Percentiles rank a stretch among this genome's conserved stretches.
Conservation (phyloP, 2,888 invertebrate genomes). For the Polyommatus icarus region DNA sequence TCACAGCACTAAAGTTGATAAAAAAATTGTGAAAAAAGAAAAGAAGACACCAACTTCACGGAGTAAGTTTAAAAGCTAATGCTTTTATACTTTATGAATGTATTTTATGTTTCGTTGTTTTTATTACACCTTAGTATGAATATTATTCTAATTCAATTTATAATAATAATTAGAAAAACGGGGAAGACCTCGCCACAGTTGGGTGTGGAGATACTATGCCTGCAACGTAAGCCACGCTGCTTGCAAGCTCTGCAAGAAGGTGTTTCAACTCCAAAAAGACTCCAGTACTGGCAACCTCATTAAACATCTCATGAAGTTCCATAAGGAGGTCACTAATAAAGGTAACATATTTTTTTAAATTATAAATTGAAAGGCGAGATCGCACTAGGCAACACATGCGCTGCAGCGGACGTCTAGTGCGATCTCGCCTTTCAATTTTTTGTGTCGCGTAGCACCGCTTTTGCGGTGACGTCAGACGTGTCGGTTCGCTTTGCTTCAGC, state of each 20-base stretch:
- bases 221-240: conserved; percentile 61
- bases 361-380: neutral
- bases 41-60: neutral
- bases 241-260: conserved; percentile 64
- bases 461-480: too few species aligned
- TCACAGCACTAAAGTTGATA: neutral
- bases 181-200: conserved; percentile 58
- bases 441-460: too few species aligned
- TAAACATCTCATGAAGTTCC: conserved; percentile 71
- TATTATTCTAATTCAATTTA: neutral
- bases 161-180: conserved; percentile 13
- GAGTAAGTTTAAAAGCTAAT: neutral
- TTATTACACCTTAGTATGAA: neutral
- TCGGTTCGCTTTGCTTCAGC: too few species aligned
- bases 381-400: too few species aligned
- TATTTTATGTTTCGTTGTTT: too few species aligned
- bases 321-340: conserved; percentile 61
- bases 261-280: conserved; percentile 67
- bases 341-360: neutral
- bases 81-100: too few species aligned
- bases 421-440: neutral
- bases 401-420: too few species aligned
- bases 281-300: conserved; percentile 76
- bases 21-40: neutral
- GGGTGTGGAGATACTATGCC: conserved; percentile 73